Percentiles rank a stretch among this genome's conserved stretches.
These are phyloP conservation scores for Margaritifera margaritifera DNA, from an alignment of 2,888 invertebrate genomes.

Conservation along the genomic window DNA sequence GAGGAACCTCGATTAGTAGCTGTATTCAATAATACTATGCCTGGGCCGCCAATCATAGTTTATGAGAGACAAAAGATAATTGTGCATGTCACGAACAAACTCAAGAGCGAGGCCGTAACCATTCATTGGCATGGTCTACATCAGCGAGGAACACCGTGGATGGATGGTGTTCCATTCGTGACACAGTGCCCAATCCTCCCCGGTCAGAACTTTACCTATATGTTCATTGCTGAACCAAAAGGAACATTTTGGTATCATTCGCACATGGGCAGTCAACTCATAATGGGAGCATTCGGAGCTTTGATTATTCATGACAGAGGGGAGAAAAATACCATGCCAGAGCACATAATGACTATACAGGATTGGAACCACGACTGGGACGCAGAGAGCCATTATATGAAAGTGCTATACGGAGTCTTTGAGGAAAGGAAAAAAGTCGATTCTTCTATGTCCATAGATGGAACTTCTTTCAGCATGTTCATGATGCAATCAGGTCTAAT, in stretches of 20 bases:
- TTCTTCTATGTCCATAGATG: slow-evolving; percentile 13
- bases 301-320: slow-evolving; percentile 41
- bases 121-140: slow-evolving; percentile 52
- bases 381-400: slow-evolving; percentile 19
- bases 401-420: slow-evolving; percentile 22
- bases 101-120: slow-evolving; percentile 36
- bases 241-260: slow-evolving; percentile 55
- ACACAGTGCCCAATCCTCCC: slow-evolving; percentile 53
- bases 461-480: slow-evolving; percentile 14
- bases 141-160: slow-evolving; percentile 39
- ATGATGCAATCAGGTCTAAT: slow-evolving; percentile 36
- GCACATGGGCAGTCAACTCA: slow-evolving; percentile 42
- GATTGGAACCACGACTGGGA: slow-evolving; percentile 45
- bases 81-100: slow-evolving; percentile 36
- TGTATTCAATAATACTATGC: slow-evolving; percentile 45
- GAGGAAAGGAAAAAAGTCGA: slow-evolving; percentile 14
- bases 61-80: slow-evolving; percentile 35
- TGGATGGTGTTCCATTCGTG: slow-evolving; percentile 51
- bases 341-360: slow-evolving; percentile 27
- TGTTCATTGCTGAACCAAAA: slow-evolving; percentile 29
- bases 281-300: slow-evolving; percentile 45
- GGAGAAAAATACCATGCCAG: slow-evolving; percentile 6
- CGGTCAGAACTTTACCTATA: slow-evolving; percentile 44
- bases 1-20: slow-evolving; percentile 24
- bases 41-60: slow-evolving; percentile 55